Evolutionary conservation across 1,140 invertebrate species (phyloP).

Genomic region (Solen grandis): DNA sequence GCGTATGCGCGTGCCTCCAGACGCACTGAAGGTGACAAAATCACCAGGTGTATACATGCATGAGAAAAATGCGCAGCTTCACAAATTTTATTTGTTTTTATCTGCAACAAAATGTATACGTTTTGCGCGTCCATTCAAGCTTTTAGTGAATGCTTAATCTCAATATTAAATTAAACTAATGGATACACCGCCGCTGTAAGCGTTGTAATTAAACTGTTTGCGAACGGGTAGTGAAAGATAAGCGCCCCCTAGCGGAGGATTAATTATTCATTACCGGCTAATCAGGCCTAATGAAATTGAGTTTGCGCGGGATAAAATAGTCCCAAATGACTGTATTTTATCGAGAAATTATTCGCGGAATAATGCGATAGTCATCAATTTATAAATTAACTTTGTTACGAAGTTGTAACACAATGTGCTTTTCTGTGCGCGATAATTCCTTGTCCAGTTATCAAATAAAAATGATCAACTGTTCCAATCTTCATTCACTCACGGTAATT

Average conservation of each 20-base stretch:
- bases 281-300: constrained; percentile 44
- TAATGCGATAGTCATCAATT: constrained; percentile 50
- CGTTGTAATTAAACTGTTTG: background rate
- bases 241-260: constrained; percentile 1
- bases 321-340: constrained; percentile 53
- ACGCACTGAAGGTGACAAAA: no score
- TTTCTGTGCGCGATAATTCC: background rate
- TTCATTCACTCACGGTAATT: constrained; percentile 28
- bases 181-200: background rate
- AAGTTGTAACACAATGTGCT: constrained; percentile 31
- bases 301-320: constrained; percentile 46
- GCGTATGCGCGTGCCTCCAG: no score
- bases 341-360: constrained; percentile 42
- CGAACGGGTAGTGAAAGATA: background rate
- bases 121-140: background rate
- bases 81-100: no score
- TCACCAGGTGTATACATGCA: no score
- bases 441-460: background rate
- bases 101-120: background rate
- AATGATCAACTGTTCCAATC: constrained; percentile 25
- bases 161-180: background rate
- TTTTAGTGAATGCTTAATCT: background rate
- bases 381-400: constrained; percentile 57
- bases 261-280: constrained; percentile 51
- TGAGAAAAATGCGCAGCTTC: no score